Base-by-base conservation (phyloP, 2,888 invertebrate genomes). In the Deilephila porcellus region DNA sequence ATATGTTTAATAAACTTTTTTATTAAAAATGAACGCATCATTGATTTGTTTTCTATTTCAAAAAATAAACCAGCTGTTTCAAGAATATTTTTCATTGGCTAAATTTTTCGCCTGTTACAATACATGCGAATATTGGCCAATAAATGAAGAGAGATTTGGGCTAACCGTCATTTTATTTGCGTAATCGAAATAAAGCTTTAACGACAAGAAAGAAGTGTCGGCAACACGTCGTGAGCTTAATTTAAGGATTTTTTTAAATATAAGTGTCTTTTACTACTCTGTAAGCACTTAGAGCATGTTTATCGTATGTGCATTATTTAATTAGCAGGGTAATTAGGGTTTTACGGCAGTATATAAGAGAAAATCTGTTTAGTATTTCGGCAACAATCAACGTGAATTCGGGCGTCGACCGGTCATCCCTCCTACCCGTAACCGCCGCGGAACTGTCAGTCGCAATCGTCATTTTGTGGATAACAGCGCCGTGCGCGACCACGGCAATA, bases 341-440 rank as follows among this genome's bases (percentile, higher is more conserved):
- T 72, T 34, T 64, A 67, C 52, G 32, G 37, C 8, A 67, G 56
- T 72, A 72, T 19, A 72, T 64, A 56, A 7, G 59, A 34, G 59
- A n/a, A 64, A 45, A 74, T 70, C 29, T 19, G 59, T 25, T 52
- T 62, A 70, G 77, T 86, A 87, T 84, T 91, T 90, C 83, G 88
- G 86, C 84, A 84, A 86, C 89, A 87, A 83, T 85, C 83, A 88
- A 88, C 88, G 89, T 88, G 87, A 91, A 90, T 91, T 91, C 93
- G 93, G 94, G 94, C 94, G 94, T 94, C 93, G 89, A 94, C 94
- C 93, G 94, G 93, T 93, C 92, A 91, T 92, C 93, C 93, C 93
- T 92, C 86, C 93, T 91, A 91, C 91, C 85, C 85, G 88, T 89
- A 88, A 91, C 91, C 91, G 93, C 90, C 89, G 89, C 86, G 79